Evolutionary conservation across 2,113 vertebrate species (phyloP), one percentile per base, ranked within the genome.

Genomic region (Podarcis raffonei): DNA sequence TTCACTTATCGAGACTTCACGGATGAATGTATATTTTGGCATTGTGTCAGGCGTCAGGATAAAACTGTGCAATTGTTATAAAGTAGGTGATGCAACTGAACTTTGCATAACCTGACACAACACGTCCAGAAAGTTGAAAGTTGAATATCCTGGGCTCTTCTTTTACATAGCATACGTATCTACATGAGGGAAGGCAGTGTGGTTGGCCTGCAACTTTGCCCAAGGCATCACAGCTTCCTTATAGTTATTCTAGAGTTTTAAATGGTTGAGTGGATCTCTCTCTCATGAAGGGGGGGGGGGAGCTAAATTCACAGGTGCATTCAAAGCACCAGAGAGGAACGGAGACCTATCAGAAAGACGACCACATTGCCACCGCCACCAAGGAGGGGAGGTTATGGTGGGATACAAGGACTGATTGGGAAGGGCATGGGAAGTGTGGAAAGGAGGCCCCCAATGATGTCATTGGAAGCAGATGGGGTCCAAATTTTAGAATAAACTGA

Each of bases 51-150:
- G 66, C 62, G 72, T 25, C 88, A 68, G 65, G 85, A 89, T 35
- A 89, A 76, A 30, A 0, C 94, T 94, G 94, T 93, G 94, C 90
- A 95, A 95, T 77, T 83, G 71, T 69, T 86, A 59, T 79, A 42
- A 83, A 81, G 25, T 13, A 42, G 0, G 0, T 96, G 95, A 96
- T 95, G 95, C 95, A 96, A 96, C 89, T 95, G 95, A 96, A 95
- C 93, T 95, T 95, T 94, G 92, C 86, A 95, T 94, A 95, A 95
- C 92, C 93, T 96, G 95, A 95, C 0, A 94, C 95, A 96, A 96
- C 93, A 92, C 84, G 86, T 83, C 65, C 71, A 88, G 90, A 84
- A 87, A 85, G 91, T 89, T 93, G 91, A 92, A 94, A 91, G 90
- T 92, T 94, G 86, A 89, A 94, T 81, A 85, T 92, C 83, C 90